Percentiles rank a stretch among this genome's conserved stretches.
These are phyloP conservation scores for Choristoneura rosaceana DNA, from an alignment of 2,888 invertebrate genomes.

Conservation along the genomic window DNA sequence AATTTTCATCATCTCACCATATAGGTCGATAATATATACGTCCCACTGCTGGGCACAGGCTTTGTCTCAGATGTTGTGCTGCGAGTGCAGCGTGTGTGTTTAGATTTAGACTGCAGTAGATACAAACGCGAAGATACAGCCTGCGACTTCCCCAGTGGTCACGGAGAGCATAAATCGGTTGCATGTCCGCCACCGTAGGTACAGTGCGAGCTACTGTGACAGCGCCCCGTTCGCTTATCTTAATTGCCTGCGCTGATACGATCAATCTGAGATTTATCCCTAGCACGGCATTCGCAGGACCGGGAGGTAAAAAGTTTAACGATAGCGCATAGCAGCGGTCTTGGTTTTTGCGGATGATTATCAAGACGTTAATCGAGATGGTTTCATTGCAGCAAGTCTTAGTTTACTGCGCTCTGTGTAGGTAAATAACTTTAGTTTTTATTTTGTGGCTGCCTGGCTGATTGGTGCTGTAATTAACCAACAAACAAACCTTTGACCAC, in stretches of 20 bases:
- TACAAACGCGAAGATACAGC: slow-evolving; percentile 4
- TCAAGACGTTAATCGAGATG: slow-evolving; percentile 11
- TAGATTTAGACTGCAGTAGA: not conserved
- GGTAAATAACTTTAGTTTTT: too few relatives aligned
- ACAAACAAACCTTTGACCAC: too few relatives aligned
- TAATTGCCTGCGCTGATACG: slow-evolving; percentile 79
- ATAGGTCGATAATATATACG: too few relatives aligned
- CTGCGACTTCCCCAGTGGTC: slow-evolving; percentile 47
- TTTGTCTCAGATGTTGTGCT: too few relatives aligned
- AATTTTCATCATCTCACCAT: not conserved
- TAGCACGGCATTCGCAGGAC: slow-evolving; percentile 66
- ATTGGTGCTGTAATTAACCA: too few relatives aligned
- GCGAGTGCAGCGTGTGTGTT: not conserved
- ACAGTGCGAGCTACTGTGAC: slow-evolving; percentile 70
- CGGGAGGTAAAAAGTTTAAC: slow-evolving; percentile 68
- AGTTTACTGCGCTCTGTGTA: too few relatives aligned
- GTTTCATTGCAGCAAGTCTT: not conserved
- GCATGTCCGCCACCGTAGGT: slow-evolving; percentile 63
- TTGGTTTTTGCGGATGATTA: slow-evolving; percentile 34
- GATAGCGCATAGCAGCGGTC: slow-evolving; percentile 52
- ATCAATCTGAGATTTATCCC: slow-evolving; percentile 76
- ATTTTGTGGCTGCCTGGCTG: too few relatives aligned
- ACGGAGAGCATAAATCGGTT: slow-evolving; percentile 66
- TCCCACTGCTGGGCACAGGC: too few relatives aligned
- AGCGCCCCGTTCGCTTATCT: slow-evolving; percentile 78